Evolutionary conservation across 2,113 vertebrate species (phyloP).

Genomic region (Chaenocephalus aceratus): DNA sequence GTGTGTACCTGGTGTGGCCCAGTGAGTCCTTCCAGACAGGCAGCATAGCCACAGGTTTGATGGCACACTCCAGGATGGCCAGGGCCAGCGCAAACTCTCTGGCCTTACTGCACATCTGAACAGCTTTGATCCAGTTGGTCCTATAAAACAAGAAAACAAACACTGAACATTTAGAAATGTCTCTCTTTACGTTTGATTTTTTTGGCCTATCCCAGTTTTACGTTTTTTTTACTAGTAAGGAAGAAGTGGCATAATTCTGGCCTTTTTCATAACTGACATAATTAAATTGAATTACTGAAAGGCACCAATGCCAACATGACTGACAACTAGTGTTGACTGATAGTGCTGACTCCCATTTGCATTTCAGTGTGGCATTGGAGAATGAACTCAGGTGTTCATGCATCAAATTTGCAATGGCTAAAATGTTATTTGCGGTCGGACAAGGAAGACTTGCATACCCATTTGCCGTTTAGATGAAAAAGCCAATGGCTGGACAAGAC

Average conservation of each 20-base stretch:
- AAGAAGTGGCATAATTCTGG: background rate
- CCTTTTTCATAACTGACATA: background rate
- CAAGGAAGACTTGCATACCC: no score
- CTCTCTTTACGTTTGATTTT: background rate
- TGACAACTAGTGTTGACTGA: background rate
- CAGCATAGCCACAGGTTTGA: constrained; percentile 98
- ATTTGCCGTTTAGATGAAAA: no score
- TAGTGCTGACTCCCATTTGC: no score
- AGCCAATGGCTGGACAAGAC: no score
- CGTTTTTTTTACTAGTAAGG: background rate
- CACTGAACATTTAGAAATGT: background rate
- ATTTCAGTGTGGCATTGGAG: no score
- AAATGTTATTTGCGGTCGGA: no score
- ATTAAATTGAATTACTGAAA: background rate
- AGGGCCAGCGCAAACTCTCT: constrained; percentile 97
- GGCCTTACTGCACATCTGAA: constrained; percentile 99
- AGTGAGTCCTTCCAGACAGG: constrained; percentile 97
- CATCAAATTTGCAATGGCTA: no score
- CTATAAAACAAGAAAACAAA: constrained; percentile 75
- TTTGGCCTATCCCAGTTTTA: background rate
- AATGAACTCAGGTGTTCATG: no score
- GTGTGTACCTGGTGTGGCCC: constrained; percentile 92
- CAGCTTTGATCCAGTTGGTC: constrained; percentile 99
- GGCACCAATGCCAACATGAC: background rate
- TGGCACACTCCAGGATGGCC: constrained; percentile 98